Evolutionary conservation across 2,113 vertebrate species (phyloP), one percentile per base, ranked within the genome.

Genomic region (Coturnix japonica): DNA sequence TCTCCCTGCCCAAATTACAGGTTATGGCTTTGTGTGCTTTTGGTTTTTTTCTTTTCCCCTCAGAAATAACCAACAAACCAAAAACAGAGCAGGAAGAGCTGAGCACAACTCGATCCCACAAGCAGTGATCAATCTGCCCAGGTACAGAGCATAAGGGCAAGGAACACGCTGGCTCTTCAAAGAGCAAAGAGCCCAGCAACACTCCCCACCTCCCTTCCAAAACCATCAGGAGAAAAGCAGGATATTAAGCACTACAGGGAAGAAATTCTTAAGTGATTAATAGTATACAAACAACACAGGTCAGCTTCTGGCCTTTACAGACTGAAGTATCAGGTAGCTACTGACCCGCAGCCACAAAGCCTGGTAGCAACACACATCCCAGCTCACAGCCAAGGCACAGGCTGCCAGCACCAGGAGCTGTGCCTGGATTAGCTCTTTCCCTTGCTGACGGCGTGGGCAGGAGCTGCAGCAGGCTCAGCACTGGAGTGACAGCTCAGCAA

Each of bases 371-470:
- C 4, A 39, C 33, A 53, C 26, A 35, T 47, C 73, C 47, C 44
- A 81, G 51, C 25, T 88, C 31, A 2, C 0, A 33, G 30, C 71
- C 51, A 65, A 90, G 85, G 83, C 16, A 41, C 20, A 77, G 75
- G 87, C 92, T 93, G 84, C 74, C 21, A 70, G 59, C 18, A 60
- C 0, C 0, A 70, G 56, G 73, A 80, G 41, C 75, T 74, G 87
- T 8, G 81, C 86, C 23, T 49, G 63, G 81, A 93, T 90, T 66
- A 92, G 84, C 78, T 81, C 81, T 63, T 75, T 87, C 67, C 87
- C 81, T 72, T 74, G 37, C 11, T 30, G 78, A 33, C 0, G 1
- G 86, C 60, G 65, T 70, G 77, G 69, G 70, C 74, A 89, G 1
- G 3, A 94, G 61, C 19, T 76, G 83, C 74, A 78, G 71, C 57